phyloP scores from a whole-genome alignment of 2,888 invertebrate genomes.

The Melanostoma mellinum region DNA sequence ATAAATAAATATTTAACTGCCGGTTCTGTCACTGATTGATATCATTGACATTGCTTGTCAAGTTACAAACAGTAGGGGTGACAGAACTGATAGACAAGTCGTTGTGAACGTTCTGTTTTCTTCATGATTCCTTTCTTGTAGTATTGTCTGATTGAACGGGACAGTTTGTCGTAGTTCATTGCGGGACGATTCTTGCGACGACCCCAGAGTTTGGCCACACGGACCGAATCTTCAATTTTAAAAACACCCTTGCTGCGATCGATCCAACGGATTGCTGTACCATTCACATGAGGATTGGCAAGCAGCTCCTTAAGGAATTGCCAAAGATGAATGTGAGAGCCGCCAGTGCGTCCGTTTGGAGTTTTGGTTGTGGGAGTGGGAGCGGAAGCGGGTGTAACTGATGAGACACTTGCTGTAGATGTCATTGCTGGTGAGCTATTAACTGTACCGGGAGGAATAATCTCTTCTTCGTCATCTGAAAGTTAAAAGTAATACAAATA shows the following conservation, averaged over 20 bases:
- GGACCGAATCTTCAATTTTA: constrained; percentile 99
- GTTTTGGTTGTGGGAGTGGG: constrained; percentile 77
- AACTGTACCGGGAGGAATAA: constrained; percentile 74
- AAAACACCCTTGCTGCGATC: constrained; percentile 97
- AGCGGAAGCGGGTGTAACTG: constrained; percentile 49
- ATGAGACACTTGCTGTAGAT: constrained; percentile 65
- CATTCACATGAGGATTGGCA: constrained; percentile 92
- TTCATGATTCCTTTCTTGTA: constrained; percentile 99
- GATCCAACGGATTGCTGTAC: constrained; percentile 98
- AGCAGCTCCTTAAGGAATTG: constrained; percentile 98
- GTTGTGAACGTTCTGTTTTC: constrained; percentile 98
- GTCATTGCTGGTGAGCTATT: constrained; percentile 71
- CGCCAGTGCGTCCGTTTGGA: constrained; percentile 82
- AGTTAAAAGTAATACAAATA: not conserved
- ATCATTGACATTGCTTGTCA: constrained; percentile 4
- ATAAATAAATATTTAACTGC: constrained; percentile 68
- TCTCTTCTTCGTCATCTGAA: constrained; percentile 83
- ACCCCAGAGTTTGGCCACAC: constrained; percentile 99
- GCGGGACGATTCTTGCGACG: constrained; percentile 98
- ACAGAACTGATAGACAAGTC: constrained; percentile 99
- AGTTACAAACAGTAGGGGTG: constrained; percentile 93
- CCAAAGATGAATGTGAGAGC: constrained; percentile 98
- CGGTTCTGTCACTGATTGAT: constrained; percentile 18
- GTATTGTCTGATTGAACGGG: constrained; percentile 98
- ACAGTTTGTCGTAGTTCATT: constrained; percentile 99